Conservation (phyloP, 2,113 vertebrate genomes). For the Bubo bubo region DNA sequence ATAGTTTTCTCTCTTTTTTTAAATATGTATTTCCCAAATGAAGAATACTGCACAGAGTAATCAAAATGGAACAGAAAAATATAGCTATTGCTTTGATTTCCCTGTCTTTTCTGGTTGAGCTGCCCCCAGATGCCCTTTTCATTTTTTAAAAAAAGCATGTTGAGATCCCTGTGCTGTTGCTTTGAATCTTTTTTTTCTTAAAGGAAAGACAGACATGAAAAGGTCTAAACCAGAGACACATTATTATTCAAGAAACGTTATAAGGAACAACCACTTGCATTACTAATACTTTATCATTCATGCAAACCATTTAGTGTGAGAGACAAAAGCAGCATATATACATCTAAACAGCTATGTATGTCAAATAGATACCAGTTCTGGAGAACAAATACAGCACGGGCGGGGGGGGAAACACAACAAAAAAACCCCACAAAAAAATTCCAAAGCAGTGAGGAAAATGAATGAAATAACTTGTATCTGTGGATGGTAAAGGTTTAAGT, state of each 20-base stretch:
- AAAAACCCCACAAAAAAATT: background rate
- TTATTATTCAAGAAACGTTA: constrained; percentile 25
- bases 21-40: background rate
- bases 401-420: background rate
- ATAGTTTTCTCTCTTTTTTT: background rate
- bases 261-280: constrained; percentile 4
- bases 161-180: background rate
- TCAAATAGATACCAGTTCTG: background rate
- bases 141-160: background rate
- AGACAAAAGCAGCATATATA: constrained; percentile 8
- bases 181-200: background rate
- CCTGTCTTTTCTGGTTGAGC: constrained; percentile 5
- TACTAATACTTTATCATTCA: constrained; percentile 29
- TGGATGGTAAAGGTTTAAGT: background rate
- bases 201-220: constrained; percentile 4
- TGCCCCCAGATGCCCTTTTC: background rate
- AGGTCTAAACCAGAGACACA: background rate
- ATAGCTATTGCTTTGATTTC: background rate
- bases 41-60: background rate
- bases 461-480: background rate
- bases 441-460: background rate
- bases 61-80: background rate
- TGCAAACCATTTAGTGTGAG: background rate
- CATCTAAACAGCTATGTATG: background rate
- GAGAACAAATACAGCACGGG: background rate